These are phyloP conservation scores for Planiliza haematocheilus DNA, from an alignment of 2,113 vertebrate genomes.

Conservation along the genomic window DNA sequence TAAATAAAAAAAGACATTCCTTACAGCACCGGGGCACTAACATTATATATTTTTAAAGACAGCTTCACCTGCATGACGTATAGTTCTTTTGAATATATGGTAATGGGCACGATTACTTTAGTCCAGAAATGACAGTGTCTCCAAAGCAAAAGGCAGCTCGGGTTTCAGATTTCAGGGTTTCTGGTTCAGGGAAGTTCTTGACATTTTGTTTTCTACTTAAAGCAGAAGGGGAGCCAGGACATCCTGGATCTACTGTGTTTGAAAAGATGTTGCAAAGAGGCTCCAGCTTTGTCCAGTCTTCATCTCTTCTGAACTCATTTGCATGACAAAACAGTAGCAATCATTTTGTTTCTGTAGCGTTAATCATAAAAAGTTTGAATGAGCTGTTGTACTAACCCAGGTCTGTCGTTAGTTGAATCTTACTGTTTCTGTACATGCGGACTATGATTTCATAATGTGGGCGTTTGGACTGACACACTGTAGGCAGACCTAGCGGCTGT, in stretches of 20 bases:
- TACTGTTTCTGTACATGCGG: neutral
- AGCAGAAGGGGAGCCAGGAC: neutral
- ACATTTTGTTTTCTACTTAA: neutral
- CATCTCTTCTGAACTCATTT: neutral
- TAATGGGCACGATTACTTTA: too few relatives aligned
- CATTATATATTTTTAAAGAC: neutral
- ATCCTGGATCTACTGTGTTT: constrained; percentile 16
- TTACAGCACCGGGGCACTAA: too few relatives aligned
- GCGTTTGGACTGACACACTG: constrained; percentile 14
- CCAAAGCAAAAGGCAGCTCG: neutral
- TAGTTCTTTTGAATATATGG: too few relatives aligned
- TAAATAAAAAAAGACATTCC: too few relatives aligned
- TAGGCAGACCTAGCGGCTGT: constrained; percentile 19
- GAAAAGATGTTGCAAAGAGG: neutral
- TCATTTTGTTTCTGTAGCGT: neutral
- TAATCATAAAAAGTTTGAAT: neutral
- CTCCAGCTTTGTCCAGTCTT: neutral
- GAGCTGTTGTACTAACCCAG: neutral
- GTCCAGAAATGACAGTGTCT: constrained; percentile 13
- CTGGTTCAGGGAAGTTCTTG: constrained; percentile 15
- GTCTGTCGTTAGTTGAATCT: neutral
- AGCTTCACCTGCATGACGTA: neutral
- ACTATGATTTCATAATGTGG: neutral
- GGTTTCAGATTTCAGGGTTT: constrained; percentile 41
- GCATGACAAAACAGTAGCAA: neutral